A percentile compares a stretch with the other conserved stretches of the same genome.
These are phyloP conservation scores for Stercorarius parasiticus DNA, from an alignment of 2,113 vertebrate species.

Conservation along the genomic window DNA sequence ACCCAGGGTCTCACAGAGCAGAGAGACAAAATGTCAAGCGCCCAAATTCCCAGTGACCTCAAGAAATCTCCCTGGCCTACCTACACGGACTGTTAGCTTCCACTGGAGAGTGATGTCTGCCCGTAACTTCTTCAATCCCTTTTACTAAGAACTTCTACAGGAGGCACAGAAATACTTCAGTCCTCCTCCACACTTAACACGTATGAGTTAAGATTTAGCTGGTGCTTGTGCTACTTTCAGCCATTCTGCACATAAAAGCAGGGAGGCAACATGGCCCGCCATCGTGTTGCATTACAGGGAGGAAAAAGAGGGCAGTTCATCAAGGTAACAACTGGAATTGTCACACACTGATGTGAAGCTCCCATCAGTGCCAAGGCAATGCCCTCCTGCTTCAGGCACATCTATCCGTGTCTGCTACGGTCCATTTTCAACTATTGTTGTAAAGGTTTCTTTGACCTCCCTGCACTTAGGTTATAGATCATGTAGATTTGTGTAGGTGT, in stretches of 20 bases:
- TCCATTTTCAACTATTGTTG: neutral
- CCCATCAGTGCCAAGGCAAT: neutral
- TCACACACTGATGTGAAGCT: neutral
- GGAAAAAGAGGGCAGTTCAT: neutral
- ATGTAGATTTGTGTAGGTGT: neutral
- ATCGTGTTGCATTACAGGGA: neutral
- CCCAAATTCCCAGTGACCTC: neutral
- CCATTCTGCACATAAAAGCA: neutral
- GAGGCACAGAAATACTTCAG: neutral
- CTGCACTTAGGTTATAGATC: neutral
- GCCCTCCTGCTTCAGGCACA: neutral
- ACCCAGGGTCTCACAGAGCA: neutral
- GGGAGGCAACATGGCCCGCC: neutral
- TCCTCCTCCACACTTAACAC: neutral
- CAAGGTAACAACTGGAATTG: neutral
- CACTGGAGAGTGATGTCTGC: neutral
- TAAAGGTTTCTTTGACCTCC: conserved; percentile 7
- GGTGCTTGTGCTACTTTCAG: neutral
- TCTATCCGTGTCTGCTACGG: neutral
- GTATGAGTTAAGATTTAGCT: neutral
- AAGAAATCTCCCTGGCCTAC: neutral
- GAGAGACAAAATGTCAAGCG: neutral
- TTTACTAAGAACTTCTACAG: neutral
- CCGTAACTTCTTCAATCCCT: neutral
- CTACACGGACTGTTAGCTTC: neutral